Conservation (phyloP, 2,797 vertebrate species). For the Oryzias sinensis region DNA sequence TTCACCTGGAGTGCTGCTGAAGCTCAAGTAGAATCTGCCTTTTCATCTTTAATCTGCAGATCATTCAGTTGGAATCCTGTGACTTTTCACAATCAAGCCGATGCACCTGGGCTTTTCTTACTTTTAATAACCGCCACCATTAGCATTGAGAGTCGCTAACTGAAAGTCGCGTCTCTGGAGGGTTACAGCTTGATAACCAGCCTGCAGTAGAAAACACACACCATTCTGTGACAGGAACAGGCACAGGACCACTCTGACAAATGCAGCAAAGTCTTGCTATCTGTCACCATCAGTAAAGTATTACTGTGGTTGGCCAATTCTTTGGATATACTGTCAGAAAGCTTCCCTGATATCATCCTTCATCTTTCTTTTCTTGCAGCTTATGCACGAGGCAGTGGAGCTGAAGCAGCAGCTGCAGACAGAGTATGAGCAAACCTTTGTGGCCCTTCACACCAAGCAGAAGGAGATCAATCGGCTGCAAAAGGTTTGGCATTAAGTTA, state of each 20-base stretch:
- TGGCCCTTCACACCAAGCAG: conserved; percentile 89
- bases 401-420: conserved; percentile 89
- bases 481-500: conserved; percentile 74
- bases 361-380: conserved; percentile 65
- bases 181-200: neutral
- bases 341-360: conserved; percentile 16
- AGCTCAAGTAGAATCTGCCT: too few relatives aligned
- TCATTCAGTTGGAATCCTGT: neutral
- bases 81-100: conserved; percentile 9
- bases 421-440: conserved; percentile 95
- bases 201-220: conserved; percentile 7
- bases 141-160: conserved; percentile 3
- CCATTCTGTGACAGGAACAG: neutral
- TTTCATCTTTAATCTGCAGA: neutral
- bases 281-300: conserved; percentile 1
- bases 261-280: neutral
- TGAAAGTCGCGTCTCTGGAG: conserved; percentile 10
- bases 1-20: too few relatives aligned
- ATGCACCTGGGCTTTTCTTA: neutral
- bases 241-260: neutral
- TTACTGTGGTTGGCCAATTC: conserved; percentile 1
- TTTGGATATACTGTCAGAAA: conserved; percentile 20
- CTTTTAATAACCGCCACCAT: neutral
- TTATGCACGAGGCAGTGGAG: conserved; percentile 89
- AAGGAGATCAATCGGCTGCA: conserved; percentile 91